Evolutionary conservation across 1,140 invertebrate genomes (phyloP).

Genomic region (Paraescarpia echinospica): DNA sequence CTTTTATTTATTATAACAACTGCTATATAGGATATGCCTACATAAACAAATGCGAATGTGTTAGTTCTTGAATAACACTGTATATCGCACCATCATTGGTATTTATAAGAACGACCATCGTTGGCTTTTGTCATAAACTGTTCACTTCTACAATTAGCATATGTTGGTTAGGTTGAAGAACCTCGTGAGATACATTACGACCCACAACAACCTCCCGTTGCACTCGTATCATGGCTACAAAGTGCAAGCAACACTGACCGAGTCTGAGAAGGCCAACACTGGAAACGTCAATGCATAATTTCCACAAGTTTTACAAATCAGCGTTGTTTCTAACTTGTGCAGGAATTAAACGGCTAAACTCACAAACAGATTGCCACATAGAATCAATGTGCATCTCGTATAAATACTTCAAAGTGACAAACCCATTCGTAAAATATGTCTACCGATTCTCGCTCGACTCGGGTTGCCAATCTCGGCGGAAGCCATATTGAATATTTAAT

Average conservation of each 20-base stretch:
- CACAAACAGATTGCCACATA: neutral
- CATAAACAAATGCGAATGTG: neutral
- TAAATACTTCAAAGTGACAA: neutral
- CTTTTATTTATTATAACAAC: no score
- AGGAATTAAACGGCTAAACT: neutral
- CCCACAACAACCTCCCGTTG: neutral
- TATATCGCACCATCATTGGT: neutral
- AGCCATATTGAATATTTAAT: slow-evolving; percentile 6
- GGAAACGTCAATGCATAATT: neutral
- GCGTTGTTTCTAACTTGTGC: neutral
- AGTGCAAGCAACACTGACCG: neutral
- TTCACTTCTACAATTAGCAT: neutral
- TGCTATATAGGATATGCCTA: neutral
- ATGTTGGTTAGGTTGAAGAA: neutral
- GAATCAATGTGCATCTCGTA: neutral
- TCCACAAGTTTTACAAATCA: neutral
- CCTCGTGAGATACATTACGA: neutral
- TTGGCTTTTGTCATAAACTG: neutral
- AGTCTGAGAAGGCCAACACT: neutral
- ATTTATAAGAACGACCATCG: neutral
- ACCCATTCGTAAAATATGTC: neutral
- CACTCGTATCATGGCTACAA: neutral
- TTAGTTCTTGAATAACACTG: neutral
- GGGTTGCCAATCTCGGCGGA: neutral
- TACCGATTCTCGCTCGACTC: neutral